These are phyloP conservation scores for Heloderma charlesbogerti DNA, from an alignment of 2,113 vertebrate genomes.

Conservation along the genomic window DNA sequence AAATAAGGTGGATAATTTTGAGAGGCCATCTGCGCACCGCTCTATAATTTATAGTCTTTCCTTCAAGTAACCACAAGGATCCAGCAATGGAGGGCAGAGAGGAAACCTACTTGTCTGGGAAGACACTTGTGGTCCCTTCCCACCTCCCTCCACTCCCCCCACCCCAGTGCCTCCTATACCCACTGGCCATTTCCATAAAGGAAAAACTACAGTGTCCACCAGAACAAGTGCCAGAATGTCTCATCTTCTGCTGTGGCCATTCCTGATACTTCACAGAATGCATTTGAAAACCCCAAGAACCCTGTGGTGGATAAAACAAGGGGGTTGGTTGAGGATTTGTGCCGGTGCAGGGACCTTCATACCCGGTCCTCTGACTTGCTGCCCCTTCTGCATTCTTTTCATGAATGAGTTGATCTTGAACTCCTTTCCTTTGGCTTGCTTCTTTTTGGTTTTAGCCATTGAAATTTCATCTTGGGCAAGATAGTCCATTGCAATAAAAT, in stretches of 20 bases:
- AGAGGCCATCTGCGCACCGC: too few relatives aligned
- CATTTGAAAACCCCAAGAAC: neutral
- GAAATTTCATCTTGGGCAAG: neutral
- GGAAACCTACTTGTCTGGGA: neutral
- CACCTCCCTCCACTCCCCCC: neutral
- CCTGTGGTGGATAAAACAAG: neutral
- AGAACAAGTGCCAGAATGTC: neutral
- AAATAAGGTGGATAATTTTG: too few relatives aligned
- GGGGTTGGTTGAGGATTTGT: neutral
- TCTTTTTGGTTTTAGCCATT: neutral
- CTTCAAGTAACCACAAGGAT: neutral
- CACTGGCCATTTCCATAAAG: neutral
- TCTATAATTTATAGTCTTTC: neutral
- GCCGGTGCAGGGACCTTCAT: neutral
- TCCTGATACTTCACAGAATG: neutral
- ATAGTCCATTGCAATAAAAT: slow-evolving; percentile 7
- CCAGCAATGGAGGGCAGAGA: neutral
- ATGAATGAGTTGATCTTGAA: neutral
- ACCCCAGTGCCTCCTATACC: neutral
- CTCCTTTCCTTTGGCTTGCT: neutral
- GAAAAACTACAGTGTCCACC: neutral
- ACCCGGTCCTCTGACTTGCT: neutral
- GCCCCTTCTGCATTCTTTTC: neutral
- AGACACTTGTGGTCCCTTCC: neutral
- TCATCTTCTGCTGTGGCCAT: neutral